These are phyloP conservation scores for Notothenia coriiceps DNA, from an alignment of 2,113 vertebrate genomes.

Conservation along the genomic window DNA sequence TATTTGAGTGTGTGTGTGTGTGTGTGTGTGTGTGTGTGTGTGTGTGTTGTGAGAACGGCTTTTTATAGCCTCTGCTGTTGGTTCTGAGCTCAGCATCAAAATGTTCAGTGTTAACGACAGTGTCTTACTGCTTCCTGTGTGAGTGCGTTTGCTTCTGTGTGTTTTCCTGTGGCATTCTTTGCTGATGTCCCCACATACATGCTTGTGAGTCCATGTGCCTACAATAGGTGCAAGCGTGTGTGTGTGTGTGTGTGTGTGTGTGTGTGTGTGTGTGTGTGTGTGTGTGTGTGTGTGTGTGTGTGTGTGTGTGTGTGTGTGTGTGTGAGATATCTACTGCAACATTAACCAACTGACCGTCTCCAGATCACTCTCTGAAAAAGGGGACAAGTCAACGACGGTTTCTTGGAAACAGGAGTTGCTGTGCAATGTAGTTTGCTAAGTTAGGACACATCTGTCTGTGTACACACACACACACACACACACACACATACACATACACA, in stretches of 20 bases:
- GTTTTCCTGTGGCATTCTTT: not conserved
- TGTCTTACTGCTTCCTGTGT: slow-evolving; percentile 45
- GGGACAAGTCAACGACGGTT: slow-evolving; percentile 37
- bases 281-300: not conserved
- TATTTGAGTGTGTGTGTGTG: slow-evolving; percentile 2
- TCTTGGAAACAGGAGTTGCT: slow-evolving; percentile 69
- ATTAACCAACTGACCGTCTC: slow-evolving; percentile 40
- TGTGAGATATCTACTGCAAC: slow-evolving; percentile 56
- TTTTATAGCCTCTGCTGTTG: slow-evolving; percentile 33
- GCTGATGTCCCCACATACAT: not conserved
- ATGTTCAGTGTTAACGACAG: slow-evolving; percentile 29
- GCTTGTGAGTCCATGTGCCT: not conserved
- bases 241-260: not conserved
- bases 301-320: not conserved
- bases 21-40: slow-evolving; percentile 1
- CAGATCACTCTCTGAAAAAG: slow-evolving; percentile 63
- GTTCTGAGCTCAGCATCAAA: slow-evolving; percentile 27
- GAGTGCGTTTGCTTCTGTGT: not conserved
- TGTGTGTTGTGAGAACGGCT: slow-evolving; percentile 25
- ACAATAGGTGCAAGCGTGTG: not conserved
- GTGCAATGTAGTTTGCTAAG: slow-evolving; percentile 60
- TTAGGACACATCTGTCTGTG: slow-evolving; percentile 74
- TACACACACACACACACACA: slow-evolving; percentile 31
- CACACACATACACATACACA: slow-evolving; percentile 25
- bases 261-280: not conserved